Evolutionary conservation across 2,797 vertebrate genomes (phyloP).

Genomic region (Glyptemys insculpta): DNA sequence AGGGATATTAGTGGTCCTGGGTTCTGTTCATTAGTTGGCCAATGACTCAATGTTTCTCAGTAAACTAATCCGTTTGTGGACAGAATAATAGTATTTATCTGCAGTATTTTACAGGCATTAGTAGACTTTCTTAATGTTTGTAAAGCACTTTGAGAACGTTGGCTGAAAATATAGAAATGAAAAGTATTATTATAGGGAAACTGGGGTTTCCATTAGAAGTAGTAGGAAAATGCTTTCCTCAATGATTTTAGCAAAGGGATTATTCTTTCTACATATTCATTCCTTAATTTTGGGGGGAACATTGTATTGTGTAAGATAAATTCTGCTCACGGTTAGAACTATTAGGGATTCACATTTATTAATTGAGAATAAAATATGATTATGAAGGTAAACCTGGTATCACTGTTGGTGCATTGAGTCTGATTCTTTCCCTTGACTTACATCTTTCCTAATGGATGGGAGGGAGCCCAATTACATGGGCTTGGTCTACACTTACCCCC

Average conservation of each 20-base stretch:
- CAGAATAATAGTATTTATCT: neutral
- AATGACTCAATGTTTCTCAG: neutral
- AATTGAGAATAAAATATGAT: neutral
- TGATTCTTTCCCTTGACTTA: neutral
- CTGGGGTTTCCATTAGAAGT: neutral
- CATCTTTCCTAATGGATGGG: neutral
- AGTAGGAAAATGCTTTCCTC: neutral
- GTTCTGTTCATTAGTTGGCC: neutral
- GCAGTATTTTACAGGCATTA: neutral
- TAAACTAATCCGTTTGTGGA: neutral
- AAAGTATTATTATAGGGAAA: neutral
- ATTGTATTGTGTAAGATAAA: neutral
- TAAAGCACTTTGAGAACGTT: neutral
- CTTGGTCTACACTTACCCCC: no score
- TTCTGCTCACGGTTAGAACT: neutral
- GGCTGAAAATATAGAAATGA: neutral
- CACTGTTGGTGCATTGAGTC: no score
- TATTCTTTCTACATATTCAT: neutral
- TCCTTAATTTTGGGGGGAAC: neutral
- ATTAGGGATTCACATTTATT: neutral
- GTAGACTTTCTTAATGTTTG: neutral
- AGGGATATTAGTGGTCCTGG: neutral
- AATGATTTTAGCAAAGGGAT: neutral
- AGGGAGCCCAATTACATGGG: neutral
- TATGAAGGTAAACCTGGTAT: neutral